Conservation (phyloP, 1,140 invertebrate genomes). For the Nymphalis io region DNA sequence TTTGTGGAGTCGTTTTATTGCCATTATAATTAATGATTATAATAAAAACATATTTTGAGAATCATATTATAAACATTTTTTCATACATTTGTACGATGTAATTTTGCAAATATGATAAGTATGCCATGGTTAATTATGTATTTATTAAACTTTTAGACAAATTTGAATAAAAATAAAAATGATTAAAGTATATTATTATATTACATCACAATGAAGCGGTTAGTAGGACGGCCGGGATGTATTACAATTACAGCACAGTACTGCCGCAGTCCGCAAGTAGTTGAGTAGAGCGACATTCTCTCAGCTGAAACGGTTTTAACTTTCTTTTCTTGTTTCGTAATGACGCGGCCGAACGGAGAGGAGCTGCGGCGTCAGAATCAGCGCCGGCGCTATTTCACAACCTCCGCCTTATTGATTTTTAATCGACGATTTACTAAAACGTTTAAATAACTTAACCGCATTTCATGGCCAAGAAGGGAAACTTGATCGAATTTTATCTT, state of each 20-base stretch:
- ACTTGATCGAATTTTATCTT: constrained; percentile 19
- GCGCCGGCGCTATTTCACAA: constrained; percentile 57
- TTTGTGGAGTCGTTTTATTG: background rate
- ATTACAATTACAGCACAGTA: constrained; percentile 48
- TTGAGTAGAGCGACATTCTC: constrained; percentile 64
- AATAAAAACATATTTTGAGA: background rate
- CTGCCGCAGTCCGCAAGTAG: constrained; percentile 48
- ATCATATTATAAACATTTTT: too few relatives aligned
- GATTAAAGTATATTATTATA: constrained; percentile 35
- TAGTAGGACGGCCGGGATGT: constrained; percentile 50
- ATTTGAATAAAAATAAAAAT: constrained; percentile 8
- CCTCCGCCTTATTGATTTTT: constrained; percentile 48
- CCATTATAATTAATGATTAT: background rate
- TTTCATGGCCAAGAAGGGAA: constrained; percentile 40
- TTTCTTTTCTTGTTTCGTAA: constrained; percentile 79
- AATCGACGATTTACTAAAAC: constrained; percentile 36
- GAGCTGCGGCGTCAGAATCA: constrained; percentile 50
- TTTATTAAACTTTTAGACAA: background rate
- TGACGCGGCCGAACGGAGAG: constrained; percentile 64
- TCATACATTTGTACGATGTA: too few relatives aligned
- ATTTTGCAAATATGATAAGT: too few relatives aligned
- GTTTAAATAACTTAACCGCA: constrained; percentile 33
- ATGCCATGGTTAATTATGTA: too few relatives aligned
- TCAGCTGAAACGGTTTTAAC: constrained; percentile 64
- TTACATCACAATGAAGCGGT: constrained; percentile 54